A percentile compares a stretch with the other conserved stretches of the same genome.
These are phyloP conservation scores for Ptychoptera contaminata DNA, from an alignment of 2,888 invertebrate genomes.

Conservation along the genomic window DNA sequence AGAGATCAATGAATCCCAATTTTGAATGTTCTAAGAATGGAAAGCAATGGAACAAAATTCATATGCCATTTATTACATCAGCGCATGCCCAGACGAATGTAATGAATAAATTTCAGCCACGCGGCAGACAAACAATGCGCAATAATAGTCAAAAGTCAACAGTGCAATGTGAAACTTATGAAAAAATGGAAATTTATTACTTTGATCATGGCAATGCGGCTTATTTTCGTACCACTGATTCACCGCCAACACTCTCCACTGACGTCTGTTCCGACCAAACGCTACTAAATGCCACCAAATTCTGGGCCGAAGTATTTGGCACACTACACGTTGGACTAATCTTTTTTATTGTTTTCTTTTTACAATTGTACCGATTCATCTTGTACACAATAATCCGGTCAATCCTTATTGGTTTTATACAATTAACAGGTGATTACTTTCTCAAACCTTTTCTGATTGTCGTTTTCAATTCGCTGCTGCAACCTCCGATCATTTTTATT, in stretches of 20 bases:
- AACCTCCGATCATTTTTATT: conserved; percentile 48
- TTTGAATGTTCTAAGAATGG: no score
- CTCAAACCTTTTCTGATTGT: conserved; percentile 48
- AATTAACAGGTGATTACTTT: conserved; percentile 48
- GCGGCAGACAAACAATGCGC: no score
- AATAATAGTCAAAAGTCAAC: not conserved
- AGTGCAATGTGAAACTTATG: not conserved
- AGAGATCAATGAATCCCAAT: no score
- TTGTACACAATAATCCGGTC: conserved; percentile 42
- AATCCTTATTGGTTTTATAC: conserved; percentile 41
- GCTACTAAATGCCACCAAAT: conserved; percentile 39
- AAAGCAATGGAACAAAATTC: no score
- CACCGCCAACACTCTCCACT: conserved; percentile 38
- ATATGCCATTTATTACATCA: not conserved
- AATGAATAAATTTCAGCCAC: no score
- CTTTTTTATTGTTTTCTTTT: conserved; percentile 41
- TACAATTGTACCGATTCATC: conserved; percentile 40
- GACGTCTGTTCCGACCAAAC: conserved; percentile 42
- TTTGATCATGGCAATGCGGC: conserved; percentile 51
- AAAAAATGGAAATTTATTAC: conserved; percentile 43
- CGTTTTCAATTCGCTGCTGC: conserved; percentile 45
- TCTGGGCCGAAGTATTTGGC: conserved; percentile 53
- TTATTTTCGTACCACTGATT: conserved; percentile 46
- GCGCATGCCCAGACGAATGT: not conserved
- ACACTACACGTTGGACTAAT: conserved; percentile 41